Evolutionary conservation across 1,140 invertebrate genomes (phyloP), one percentile per base, ranked within the genome.

Genomic region (Berghia stephanieae): DNA sequence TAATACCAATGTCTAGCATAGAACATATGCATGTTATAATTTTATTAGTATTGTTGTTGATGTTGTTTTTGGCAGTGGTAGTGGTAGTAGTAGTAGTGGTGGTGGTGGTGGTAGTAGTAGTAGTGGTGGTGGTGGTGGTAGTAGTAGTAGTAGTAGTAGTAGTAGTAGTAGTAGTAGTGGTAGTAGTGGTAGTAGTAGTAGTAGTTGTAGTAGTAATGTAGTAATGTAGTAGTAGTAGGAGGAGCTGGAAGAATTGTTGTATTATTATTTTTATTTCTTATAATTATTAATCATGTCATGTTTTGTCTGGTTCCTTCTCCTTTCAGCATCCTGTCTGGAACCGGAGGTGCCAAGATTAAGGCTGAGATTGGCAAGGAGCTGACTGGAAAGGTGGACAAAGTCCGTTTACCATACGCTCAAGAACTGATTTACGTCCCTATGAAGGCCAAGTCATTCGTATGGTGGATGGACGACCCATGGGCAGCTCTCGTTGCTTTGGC

Each of bases 401-500:
- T 85, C 34, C 78, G 82, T 16, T 52, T 52, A 40, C 78, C 81
- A 34, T 83, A 72, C 71, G 67, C 10, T 18, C n/a, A 36, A 27
- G 77, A 27, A 5, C 31, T 77, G 34, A 72, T 79, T 55, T 1
- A 27, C 31, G 67, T 73, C 40, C 46, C 72, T 49, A 71, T 72
- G 75, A 43, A 60, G 34, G 75, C 76, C 55, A 85, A 85, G 66
- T 85, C 84, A 0, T 85, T 83, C 75, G 79, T 83, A 42, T 83
- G 84, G 81, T 84, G 80, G 83, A 81, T 83, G 69, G 93, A 93
- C 78, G 94, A 95, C 4, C 94, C 96, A 83, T 95, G 95, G 10
- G 95, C 95, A 70, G 95, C 95, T 6, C 90, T 97, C 6, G 94
- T 98, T 68, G 83, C 95, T 31, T 93, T 97, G 27, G 96, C 95